phyloP scores from a whole-genome alignment of 2,888 invertebrate genomes.

The Caenorhabditis wallacei region DNA sequence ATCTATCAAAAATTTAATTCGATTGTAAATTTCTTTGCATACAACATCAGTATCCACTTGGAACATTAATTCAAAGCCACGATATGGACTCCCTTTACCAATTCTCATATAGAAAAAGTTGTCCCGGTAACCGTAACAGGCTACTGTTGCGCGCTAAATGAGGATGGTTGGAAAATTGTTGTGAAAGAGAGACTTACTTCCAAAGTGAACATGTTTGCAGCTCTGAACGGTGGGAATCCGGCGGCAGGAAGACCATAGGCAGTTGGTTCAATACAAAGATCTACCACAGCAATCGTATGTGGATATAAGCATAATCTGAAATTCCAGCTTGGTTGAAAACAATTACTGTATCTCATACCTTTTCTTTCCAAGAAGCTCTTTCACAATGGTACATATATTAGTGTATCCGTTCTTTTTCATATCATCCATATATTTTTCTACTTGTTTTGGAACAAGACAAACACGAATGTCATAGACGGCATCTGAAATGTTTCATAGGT shows the following conservation, averaged over 20 bases:
- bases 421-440: conserved; percentile 54
- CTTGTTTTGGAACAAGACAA: conserved; percentile 47
- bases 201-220: conserved; percentile 48
- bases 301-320: conserved; percentile 80
- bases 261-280: conserved; percentile 74
- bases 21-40: conserved; percentile 33
- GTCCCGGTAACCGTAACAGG: conserved; percentile 74
- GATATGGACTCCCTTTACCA: conserved; percentile 73
- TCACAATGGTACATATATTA: conserved; percentile 46
- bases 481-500: conserved; percentile 68
- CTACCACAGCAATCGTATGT: conserved; percentile 75
- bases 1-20: conserved; percentile 37
- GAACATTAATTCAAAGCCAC: conserved; percentile 71
- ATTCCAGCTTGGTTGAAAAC: no score
- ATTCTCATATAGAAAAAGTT: conserved; percentile 77
- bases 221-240: conserved; percentile 76
- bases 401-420: conserved; percentile 49
- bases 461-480: conserved; percentile 75
- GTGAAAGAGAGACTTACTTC: conserved; percentile 53
- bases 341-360: no score
- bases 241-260: conserved; percentile 63
- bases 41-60: conserved; percentile 39
- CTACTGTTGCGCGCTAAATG: conserved; percentile 73
- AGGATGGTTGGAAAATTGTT: no score
- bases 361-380: conserved; percentile 44